Conservation (phyloP, 2,888 invertebrate genomes). For the Temnothorax rugatulus region DNA sequence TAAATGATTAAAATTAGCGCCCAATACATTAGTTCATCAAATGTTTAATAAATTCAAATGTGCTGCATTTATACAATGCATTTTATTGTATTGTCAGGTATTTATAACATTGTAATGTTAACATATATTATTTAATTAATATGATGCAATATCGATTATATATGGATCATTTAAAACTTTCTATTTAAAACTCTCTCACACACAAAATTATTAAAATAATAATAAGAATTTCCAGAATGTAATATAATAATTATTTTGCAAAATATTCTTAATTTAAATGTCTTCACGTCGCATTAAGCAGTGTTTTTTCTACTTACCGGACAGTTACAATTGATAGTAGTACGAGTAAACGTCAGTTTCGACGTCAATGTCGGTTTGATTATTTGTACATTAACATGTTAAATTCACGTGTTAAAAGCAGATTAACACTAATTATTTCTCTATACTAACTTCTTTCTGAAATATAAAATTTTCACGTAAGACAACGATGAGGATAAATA, state of each 20-base stretch:
- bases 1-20: conserved; percentile 12
- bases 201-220: background rate
- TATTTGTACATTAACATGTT: conserved; percentile 1
- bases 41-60: conserved; percentile 20
- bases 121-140: conserved; percentile 20
- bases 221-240: background rate
- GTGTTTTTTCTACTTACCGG: background rate
- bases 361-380: background rate
- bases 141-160: background rate
- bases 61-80: background rate
- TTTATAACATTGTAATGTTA: conserved; percentile 4
- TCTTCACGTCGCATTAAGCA: background rate
- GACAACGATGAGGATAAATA: background rate
- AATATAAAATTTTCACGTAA: background rate
- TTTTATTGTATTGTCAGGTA: conserved; percentile 11
- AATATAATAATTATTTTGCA: background rate
- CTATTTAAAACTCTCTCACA: background rate
- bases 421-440: background rate
- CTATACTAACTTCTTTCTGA: background rate
- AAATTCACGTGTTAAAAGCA: background rate
- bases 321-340: conserved; percentile 19
- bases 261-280: background rate
- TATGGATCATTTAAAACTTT: background rate
- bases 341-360: conserved; percentile 10
- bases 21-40: conserved; percentile 6